These are phyloP conservation scores for Gymnothorax reevesii DNA, from an alignment of 2,797 vertebrate species.

Conservation along the genomic window DNA sequence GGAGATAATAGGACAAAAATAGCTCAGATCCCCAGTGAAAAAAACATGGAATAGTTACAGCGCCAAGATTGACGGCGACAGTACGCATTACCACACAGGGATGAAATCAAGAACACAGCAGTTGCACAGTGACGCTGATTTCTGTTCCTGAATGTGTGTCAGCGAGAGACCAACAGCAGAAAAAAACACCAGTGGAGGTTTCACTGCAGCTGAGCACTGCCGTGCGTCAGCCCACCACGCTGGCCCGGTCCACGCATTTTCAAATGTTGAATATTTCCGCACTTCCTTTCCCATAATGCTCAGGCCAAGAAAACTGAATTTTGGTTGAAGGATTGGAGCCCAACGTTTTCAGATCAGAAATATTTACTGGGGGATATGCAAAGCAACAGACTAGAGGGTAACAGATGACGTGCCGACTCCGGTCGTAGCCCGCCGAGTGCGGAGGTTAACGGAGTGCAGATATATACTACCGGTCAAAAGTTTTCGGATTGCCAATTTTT, in stretches of 20 bases:
- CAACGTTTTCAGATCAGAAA: not conserved
- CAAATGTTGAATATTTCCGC: not conserved
- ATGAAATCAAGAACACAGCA: not conserved
- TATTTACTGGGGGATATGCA: not conserved
- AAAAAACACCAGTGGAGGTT: not conserved
- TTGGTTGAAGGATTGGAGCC: not conserved
- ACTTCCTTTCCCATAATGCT: not conserved
- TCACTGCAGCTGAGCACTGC: not conserved
- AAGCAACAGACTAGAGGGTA: constrained; percentile 32
- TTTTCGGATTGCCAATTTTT: too few relatives aligned
- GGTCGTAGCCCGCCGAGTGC: constrained; percentile 59
- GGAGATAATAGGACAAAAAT: not conserved
- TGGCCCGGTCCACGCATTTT: not conserved
- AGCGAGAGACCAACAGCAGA: not conserved
- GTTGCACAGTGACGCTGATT: not conserved
- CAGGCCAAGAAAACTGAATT: not conserved
- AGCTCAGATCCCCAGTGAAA: not conserved
- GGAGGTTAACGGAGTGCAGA: constrained; percentile 23
- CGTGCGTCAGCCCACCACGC: not conserved
- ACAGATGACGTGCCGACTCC: constrained; percentile 54
- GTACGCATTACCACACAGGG: not conserved
- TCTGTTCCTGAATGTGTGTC: not conserved
- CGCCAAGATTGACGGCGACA: not conserved
- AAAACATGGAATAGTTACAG: not conserved
- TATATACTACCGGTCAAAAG: too few relatives aligned